Base-by-base conservation (phyloP, 1,140 invertebrate genomes). In the Drosophila fuyamai region DNA sequence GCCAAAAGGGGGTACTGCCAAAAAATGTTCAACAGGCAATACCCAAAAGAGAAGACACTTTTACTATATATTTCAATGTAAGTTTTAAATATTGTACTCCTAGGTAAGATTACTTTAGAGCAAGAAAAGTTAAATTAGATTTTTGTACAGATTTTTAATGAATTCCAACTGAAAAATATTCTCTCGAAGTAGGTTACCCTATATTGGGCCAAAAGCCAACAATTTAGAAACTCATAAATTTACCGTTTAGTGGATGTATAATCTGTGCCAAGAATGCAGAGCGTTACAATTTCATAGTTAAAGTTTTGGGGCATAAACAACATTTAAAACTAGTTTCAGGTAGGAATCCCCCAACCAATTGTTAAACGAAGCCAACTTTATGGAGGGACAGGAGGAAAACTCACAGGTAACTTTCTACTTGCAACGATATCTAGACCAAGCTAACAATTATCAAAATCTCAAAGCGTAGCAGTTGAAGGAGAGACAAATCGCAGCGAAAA, bases 371-470 rank as follows among this genome's bases (percentile, higher is more conserved):
- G 61, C 27, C 67, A 65, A 76, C 38, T 48, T 38, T 59, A 48
- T 40, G 41, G 36, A 18, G 12, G 29, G 36, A 43, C 51, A 58
- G 60, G 46, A 46, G n/a, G 41, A 16, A 60, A 79, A 75, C 53
- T 53, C 50, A 23, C 36, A 16, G 9, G 38, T 27, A 57, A 35
- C 56, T 38, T 44, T 47, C 12, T 12, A 43, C 47, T 29, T 9
- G 47, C 47, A 36, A 29, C 43, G 53, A 61, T 61, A 58, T 56
- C 38, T 14, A 58, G 59, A 46, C 55, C 61, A 67, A 71, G 46
- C 67, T 50, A 63, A 67, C 74, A 84, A 81, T 81, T 77, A 85
- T 51, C 58, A 63, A 57, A 76, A 40, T 75, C 53, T 67, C 35
- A 41, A 44, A 38, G 44, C 32, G 27, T 16, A 10, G 48, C 48